Percentiles rank a stretch among this genome's conserved stretches.
phyloP scores from a whole-genome alignment of 2,797 vertebrate species.

The Oceanodroma leucorhoa region DNA sequence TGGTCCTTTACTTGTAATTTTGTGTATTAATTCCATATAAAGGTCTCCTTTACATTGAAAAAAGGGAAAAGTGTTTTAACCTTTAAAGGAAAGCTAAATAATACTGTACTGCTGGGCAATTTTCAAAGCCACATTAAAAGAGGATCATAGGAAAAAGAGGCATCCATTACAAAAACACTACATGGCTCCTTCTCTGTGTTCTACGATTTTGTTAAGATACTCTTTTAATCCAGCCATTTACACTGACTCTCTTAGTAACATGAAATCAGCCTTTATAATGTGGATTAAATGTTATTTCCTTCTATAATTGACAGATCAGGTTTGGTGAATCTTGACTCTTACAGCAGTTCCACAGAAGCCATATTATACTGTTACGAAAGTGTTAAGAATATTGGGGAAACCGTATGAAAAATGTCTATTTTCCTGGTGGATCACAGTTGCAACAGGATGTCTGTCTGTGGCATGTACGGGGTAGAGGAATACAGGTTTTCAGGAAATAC shows the following conservation, averaged over 20 bases:
- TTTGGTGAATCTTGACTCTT: background rate
- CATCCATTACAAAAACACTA: constrained; percentile 39
- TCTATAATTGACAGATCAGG: background rate
- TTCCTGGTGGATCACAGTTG: background rate
- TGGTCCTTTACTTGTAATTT: constrained; percentile 13
- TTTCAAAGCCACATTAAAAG: constrained; percentile 33
- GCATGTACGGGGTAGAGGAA: background rate
- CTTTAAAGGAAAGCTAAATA: constrained; percentile 59
- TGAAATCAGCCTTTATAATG: constrained; percentile 14
- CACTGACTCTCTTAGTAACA: background rate
- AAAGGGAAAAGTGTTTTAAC: constrained; percentile 12
- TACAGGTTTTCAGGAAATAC: background rate
- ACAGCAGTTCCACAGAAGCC: background rate
- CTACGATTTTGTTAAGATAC: background rate
- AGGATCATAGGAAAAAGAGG: constrained; percentile 10
- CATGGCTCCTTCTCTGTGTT: constrained; percentile 33
- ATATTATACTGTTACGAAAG: background rate
- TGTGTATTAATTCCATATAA: background rate
- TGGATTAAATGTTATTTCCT: background rate
- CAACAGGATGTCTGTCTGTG: too few species aligned
- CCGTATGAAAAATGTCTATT: fast-evolving
- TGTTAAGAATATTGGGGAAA: background rate
- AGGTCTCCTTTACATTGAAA: background rate
- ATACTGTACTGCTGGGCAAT: constrained; percentile 49
- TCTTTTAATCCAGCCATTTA: constrained; percentile 14